phyloP scores from a whole-genome alignment of 2,888 invertebrate species.

The Agrotis ipsilon region DNA sequence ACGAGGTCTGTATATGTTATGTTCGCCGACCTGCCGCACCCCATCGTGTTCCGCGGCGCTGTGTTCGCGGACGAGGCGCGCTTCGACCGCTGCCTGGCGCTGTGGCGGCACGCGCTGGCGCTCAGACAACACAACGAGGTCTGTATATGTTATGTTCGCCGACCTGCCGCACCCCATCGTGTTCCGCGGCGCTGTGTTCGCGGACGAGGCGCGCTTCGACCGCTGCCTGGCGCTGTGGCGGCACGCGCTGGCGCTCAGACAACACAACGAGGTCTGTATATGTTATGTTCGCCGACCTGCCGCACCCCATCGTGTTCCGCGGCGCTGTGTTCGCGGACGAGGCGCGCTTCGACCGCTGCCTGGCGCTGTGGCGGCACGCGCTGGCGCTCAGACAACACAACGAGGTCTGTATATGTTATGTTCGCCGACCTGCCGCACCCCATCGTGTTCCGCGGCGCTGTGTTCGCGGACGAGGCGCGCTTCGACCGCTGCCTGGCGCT shows the following conservation, averaged over 20 bases:
- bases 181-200: too few species aligned
- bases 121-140: too few species aligned
- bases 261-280: constrained; percentile 6
- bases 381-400: constrained; percentile 89
- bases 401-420: constrained; percentile 72
- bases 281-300: constrained; percentile 1
- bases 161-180: too few species aligned
- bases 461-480: constrained; percentile 83
- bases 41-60: too few species aligned
- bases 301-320: constrained; percentile 92
- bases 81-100: constrained; percentile 96
- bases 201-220: constrained; percentile 76
- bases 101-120: constrained; percentile 95
- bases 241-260: constrained; percentile 93
- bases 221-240: constrained; percentile 94
- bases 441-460: constrained; percentile 84
- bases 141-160: too few species aligned
- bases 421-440: constrained; percentile 91
- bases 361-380: constrained; percentile 79
- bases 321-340: constrained; percentile 72
- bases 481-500: constrained; percentile 95
- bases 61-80: constrained; percentile 96
- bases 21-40: too few species aligned
- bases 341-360: constrained; percentile 94
- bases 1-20: constrained; percentile 82